Conservation (phyloP, 2,113 vertebrate genomes). For the Caloenas nicobarica region DNA sequence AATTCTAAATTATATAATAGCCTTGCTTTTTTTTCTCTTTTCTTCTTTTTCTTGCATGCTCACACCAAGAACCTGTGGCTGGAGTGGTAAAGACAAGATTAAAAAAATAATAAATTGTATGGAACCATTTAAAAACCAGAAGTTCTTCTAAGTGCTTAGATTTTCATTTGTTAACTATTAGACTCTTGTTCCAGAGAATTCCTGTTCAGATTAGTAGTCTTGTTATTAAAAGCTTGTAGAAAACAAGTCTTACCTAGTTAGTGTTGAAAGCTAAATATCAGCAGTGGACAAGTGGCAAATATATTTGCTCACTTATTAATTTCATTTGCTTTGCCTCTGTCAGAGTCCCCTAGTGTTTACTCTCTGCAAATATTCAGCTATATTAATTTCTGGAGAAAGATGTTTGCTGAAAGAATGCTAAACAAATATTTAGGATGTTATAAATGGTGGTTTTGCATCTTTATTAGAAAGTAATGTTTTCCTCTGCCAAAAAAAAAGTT, state of each 20-base stretch:
- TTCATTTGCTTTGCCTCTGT: neutral
- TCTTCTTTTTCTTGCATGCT: neutral
- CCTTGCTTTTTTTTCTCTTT: neutral
- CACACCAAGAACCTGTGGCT: conserved; percentile 60
- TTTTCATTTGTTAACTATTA: neutral
- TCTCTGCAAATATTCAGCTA: neutral
- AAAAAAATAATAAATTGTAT: conserved; percentile 71
- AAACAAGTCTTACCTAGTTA: neutral
- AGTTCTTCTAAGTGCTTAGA: conserved; percentile 70
- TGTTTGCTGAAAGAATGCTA: neutral
- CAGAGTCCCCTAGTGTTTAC: neutral
- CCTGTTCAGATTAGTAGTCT: neutral
- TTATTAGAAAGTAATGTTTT: neutral
- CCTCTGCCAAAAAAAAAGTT: neutral
- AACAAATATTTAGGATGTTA: neutral
- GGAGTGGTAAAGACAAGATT: conserved; percentile 72
- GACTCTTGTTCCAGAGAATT: neutral
- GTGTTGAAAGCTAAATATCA: neutral
- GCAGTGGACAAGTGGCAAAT: neutral
- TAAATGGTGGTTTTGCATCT: neutral
- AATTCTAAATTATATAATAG: neutral
- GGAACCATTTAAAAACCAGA: conserved; percentile 77
- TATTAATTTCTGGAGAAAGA: neutral
- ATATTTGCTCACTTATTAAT: neutral
- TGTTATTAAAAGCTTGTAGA: neutral